A percentile compares a stretch with the other conserved stretches of the same genome.
These are phyloP conservation scores for Leucoraja erinaceus DNA, from an alignment of 2,113 vertebrate genomes.

Conservation along the genomic window DNA sequence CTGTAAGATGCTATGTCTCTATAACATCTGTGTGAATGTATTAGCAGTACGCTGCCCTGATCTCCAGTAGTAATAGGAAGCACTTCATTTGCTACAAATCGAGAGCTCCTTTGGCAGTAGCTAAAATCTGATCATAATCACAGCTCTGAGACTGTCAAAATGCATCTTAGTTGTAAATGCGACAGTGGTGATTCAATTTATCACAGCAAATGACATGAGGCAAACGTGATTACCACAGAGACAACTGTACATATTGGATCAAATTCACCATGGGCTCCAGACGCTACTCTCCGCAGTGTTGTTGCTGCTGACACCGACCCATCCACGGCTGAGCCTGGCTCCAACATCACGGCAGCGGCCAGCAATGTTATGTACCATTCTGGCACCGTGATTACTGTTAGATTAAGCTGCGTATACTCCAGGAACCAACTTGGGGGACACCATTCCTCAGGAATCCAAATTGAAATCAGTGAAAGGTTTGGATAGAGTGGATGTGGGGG, in stretches of 20 bases:
- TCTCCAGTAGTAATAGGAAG: background rate
- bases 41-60: background rate
- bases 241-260: background rate
- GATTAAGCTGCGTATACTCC: background rate
- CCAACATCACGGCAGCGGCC: background rate
- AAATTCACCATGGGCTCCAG: background rate
- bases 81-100: background rate
- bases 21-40: background rate
- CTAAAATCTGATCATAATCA: background rate
- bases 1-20: too few relatives aligned
- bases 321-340: background rate
- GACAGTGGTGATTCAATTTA: background rate
- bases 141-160: background rate
- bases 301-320: background rate
- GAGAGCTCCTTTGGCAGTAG: background rate
- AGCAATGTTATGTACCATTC: background rate
- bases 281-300: background rate
- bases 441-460: slow-evolving; percentile 14
- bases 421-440: background rate
- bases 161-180: background rate
- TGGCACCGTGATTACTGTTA: background rate
- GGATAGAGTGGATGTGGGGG: too few relatives aligned
- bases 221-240: background rate
- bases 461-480: background rate
- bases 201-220: background rate